Evolutionary conservation across 2,797 vertebrate species (phyloP), one percentile per base, ranked within the genome.

Genomic region (Micromesistius poutassou): DNA sequence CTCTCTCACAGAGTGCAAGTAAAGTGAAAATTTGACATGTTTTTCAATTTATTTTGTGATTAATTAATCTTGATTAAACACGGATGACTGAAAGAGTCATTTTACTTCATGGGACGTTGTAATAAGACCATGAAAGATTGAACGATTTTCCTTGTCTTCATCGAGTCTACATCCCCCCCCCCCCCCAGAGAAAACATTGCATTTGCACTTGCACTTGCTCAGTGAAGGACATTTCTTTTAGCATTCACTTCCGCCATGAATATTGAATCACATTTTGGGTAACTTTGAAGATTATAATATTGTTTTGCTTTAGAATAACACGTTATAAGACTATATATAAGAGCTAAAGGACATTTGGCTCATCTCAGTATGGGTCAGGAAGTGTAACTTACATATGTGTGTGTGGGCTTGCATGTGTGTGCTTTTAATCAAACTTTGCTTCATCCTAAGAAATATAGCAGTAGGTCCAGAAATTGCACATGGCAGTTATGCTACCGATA

Each of bases 121-220:
- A 62, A 62, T 62, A 25, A 62, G 55, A 62, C 14, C 55, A 62
- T 62, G 55, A 62, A 62, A 62, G 55, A 68, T 68, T 68, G 25
- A 68, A 68, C 9, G 22, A 25, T 62, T 62, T 68, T 68, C 62
- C 62, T 68, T 68, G 62, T 68, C 62, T 68, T 25, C 25, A 68
- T 68, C n/a, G 62, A 28, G 62, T 68, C n/a, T 8, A 13, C 62
- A 10, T 12, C 10, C 62, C 9, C n/a, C 62, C 62, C 62, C 9
- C 16, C 14, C 38, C 33, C n/a, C 10, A 35, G 25, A 28, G 25
- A 16, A 68, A 68, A 30, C 62, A 68, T 68, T 25, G 62, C 62
- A 28, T 62, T 62, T 62, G 5, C 6, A 25, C 7, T n/a, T 62
- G 55, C 62, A 25, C 55, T 28, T 28, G 62, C 62, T 68, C 8